phyloP scores from a whole-genome alignment of 2,888 invertebrate genomes.

The Yponomeuta cagnagella region DNA sequence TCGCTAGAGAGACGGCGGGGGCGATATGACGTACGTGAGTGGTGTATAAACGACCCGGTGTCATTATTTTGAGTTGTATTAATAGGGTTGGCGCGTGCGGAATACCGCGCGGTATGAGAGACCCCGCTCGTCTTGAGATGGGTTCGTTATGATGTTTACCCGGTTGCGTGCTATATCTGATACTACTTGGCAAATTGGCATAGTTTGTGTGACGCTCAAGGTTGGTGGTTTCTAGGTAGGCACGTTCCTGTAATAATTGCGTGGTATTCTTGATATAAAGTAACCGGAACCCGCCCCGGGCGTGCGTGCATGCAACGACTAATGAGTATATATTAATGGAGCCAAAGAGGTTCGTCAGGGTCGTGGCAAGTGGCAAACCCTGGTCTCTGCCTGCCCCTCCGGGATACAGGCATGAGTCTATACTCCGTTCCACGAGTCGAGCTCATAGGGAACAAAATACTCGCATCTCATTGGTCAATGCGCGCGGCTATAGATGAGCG shows the following conservation, averaged over 20 bases:
- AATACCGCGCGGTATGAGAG: constrained; percentile 1
- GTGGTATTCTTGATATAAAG: too few relatives aligned
- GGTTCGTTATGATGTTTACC: background rate
- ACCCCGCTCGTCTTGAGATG: background rate
- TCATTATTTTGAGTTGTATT: constrained; percentile 12
- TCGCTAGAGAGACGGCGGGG: background rate
- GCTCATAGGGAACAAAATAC: too few relatives aligned
- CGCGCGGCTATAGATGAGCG: too few relatives aligned
- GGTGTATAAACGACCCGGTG: constrained; percentile 11
- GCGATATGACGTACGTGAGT: constrained; percentile 16
- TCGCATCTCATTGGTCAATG: too few relatives aligned
- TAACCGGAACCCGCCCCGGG: too few relatives aligned
- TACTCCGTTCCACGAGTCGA: too few relatives aligned
- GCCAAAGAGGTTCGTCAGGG: too few relatives aligned
- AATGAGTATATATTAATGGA: too few relatives aligned
- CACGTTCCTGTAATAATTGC: background rate
- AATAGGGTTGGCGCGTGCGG: constrained; percentile 11
- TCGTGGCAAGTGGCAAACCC: too few relatives aligned
- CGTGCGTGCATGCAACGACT: too few relatives aligned
- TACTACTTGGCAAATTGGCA: constrained; percentile 1
- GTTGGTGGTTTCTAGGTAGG: background rate
- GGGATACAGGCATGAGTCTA: too few relatives aligned
- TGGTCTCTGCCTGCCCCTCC: too few relatives aligned
- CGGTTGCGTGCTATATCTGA: background rate
- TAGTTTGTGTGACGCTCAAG: background rate